phyloP scores from a whole-genome alignment of 2,113 vertebrate species.

The Rhodinocichla rosea region DNA sequence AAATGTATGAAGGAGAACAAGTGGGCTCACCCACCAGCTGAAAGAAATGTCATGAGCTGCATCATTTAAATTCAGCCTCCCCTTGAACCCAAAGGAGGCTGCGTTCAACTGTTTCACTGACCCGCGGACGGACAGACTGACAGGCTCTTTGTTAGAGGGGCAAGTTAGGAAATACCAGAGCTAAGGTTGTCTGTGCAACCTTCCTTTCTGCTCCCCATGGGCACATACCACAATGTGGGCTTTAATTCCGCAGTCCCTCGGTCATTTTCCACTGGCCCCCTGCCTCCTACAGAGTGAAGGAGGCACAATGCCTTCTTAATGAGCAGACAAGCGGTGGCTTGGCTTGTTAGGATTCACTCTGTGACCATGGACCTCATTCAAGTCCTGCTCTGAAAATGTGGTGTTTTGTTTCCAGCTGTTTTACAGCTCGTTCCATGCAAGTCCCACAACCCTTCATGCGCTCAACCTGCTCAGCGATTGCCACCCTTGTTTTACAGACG shows the following conservation, averaged over 20 bases:
- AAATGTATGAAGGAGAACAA: background rate
- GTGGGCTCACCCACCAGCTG: background rate
- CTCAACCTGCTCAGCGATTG: background rate
- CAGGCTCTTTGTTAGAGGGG: background rate
- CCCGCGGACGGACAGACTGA: background rate
- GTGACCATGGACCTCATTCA: background rate
- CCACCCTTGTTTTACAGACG: background rate
- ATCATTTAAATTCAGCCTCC: background rate
- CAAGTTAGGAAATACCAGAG: constrained; percentile 13
- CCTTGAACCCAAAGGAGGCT: background rate
- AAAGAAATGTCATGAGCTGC: background rate
- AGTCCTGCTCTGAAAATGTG: background rate
- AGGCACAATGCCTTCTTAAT: background rate
- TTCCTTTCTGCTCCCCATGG: background rate
- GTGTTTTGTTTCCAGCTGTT: background rate
- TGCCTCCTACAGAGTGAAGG: background rate
- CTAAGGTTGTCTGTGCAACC: constrained; percentile 1
- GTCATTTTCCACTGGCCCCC: background rate
- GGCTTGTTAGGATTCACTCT: background rate
- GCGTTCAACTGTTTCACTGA: background rate
- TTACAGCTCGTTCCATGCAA: background rate
- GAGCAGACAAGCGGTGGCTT: background rate
- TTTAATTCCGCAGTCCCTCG: background rate
- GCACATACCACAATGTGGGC: background rate
- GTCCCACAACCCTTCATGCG: fast-evolving